Base-by-base conservation (phyloP, 2,888 invertebrate genomes). In the Alentia gelatinosa region DNA sequence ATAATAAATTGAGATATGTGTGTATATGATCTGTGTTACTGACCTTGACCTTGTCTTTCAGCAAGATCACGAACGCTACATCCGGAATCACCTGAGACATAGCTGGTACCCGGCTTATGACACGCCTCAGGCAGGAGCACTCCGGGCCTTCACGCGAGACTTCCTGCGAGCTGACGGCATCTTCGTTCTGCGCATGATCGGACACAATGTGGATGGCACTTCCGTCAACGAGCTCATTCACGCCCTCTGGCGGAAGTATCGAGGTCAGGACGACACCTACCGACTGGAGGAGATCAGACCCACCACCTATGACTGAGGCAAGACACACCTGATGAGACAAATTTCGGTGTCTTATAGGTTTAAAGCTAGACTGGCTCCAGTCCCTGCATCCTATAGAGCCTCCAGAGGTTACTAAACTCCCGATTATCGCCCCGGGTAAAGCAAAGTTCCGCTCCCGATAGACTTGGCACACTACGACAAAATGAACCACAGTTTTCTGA, bases 121-220 rank as follows among this genome's bases (percentile, higher is more conserved):
- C 56, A 12, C 56, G 19, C 19, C 19, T 1, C 56, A 75, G 26
- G 15, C 75, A 30, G 26, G 75, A 30, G 75, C 56, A 56, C 56
- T 56, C 19, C 19, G 12, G 56, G n/a, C 56, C 3, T 56, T 56
- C n/a, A 47, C 7, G 9, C 47, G n/a, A n/a, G 56, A 19, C 9
- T 90, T 75, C 47, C 39, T 90, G n/a, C n/a, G 74, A 19, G n/a
- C 74, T 39, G 90, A 90, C 30, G 90, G 90, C 23, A 68, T 90
- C 40, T 90, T 90, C 33, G 74, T 90, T 0, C 47, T 90, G 5
- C 74, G 90, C 33, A n/a, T 90, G 39, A 33, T 90, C 5, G 75
- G 63, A 1, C 39, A 74, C 9, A 90, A 90, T 30, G 63, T 68
- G 33, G 79, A 90, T 56, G 89, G 50, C 37, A 37, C 50, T 15